A percentile compares a stretch with the other conserved stretches of the same genome.
Evolutionary conservation across 2,797 vertebrate genomes (phyloP).

Genomic region (Amblyraja radiata): DNA sequence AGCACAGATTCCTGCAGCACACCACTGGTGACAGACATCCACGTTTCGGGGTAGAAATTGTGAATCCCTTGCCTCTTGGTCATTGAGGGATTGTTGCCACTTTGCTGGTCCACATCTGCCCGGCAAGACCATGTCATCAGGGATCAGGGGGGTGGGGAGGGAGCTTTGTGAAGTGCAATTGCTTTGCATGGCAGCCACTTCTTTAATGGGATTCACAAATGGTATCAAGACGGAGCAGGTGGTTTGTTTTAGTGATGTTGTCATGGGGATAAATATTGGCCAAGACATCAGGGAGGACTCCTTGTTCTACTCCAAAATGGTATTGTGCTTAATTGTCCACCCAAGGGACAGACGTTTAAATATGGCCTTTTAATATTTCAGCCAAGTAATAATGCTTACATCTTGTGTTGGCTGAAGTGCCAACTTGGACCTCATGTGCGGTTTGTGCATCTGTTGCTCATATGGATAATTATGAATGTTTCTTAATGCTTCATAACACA

Average conservation of each 20-base stretch:
- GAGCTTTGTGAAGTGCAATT: neutral
- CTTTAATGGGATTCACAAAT: neutral
- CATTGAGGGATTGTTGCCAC: neutral
- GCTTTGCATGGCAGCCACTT: neutral
- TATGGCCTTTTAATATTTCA: neutral
- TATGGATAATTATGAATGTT: neutral
- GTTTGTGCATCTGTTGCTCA: neutral
- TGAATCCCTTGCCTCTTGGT: neutral
- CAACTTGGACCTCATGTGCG: neutral
- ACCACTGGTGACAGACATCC: too few species aligned
- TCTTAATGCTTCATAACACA: too few species aligned
- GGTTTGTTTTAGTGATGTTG: neutral
- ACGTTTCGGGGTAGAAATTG: neutral
- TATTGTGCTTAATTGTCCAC: neutral
- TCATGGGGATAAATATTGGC: neutral
- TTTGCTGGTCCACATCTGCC: neutral
- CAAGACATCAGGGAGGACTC: neutral
- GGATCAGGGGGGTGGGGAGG: too few species aligned
- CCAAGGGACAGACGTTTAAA: too few species aligned
- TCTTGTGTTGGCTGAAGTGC: neutral
- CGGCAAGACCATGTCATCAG: neutral
- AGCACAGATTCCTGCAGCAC: too few species aligned
- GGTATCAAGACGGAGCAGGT: neutral
- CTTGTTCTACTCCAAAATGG: neutral
- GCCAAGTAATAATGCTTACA: neutral